Evolutionary conservation across 2,888 invertebrate genomes (phyloP), one percentile per base, ranked within the genome.

Genomic region (Arge pagana): DNA sequence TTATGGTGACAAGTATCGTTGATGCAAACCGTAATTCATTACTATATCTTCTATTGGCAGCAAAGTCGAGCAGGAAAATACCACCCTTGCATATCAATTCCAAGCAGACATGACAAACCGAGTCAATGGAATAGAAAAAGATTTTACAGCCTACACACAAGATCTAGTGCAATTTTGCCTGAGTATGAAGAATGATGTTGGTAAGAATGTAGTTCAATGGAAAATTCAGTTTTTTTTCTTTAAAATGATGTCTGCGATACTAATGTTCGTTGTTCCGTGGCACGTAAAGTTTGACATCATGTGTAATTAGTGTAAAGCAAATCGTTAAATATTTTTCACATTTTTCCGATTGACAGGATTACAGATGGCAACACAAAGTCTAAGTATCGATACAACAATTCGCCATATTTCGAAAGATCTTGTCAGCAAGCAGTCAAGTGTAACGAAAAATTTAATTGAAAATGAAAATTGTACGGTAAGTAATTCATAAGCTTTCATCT

Each of bases 61-160:
- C 23, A 50, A 62, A 54, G 62, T 71, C 0, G 76, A 76, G 58
- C 62, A 65, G 13, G 67, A 66, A 42, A 73, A 75, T 51, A 64
- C 68, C 54, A 57, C 52, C 41, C 60, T 72, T n/a, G 62, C 66
- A 26, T 59, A 68, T 51, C 61, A 66, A 39, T 73, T 76, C 39
- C 63, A 59, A 19, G 52, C 55, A 8, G 64, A 66, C 30, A 66
- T 74, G 42, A 54, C 56, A n/a, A 33, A 66, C 30, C 60, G 60
- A 26, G 62, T 73, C 36, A 55, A 58, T 52, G 53, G 56, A 35
- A 58, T 71, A 33, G 65, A 73, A 48, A 58, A 64, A 30, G 63
- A 72, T 59, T 55, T 74, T 48, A 59, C 59, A 7, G 52, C 36
- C 23, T 62, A 67, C 49, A 63, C 64, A 3, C 62, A 67, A 39